A percentile compares a stretch with the other conserved stretches of the same genome.
phyloP scores from a whole-genome alignment of 1,140 invertebrate species.

The Drosophila mauritiana region DNA sequence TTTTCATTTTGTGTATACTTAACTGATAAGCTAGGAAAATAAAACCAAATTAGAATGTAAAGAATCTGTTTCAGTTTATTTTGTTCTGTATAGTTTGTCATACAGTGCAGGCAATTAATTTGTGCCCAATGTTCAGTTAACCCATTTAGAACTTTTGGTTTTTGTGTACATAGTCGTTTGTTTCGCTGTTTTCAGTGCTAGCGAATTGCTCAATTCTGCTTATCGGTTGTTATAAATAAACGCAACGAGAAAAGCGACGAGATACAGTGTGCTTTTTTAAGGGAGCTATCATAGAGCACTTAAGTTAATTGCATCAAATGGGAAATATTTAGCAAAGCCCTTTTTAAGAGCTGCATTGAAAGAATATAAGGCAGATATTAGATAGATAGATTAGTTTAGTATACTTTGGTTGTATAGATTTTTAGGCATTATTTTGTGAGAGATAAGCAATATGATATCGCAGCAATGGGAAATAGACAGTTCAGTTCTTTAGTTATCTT shows the following conservation, averaged over 20 bases:
- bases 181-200: constrained; percentile 24
- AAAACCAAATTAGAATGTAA: constrained; percentile 18
- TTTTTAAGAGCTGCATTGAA: background rate
- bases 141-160: constrained; percentile 43
- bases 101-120: constrained; percentile 66
- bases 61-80: constrained; percentile 5
- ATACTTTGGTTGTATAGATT: background rate
- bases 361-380: background rate
- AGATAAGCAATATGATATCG: background rate
- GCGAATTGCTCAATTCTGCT: constrained; percentile 33
- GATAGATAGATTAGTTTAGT: background rate
- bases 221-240: constrained; percentile 47
- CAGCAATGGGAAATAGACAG: background rate
- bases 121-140: constrained; percentile 45
- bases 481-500: background rate
- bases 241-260: constrained; percentile 18
- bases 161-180: constrained; percentile 19
- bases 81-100: constrained; percentile 23
- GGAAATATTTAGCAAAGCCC: background rate
- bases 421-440: background rate
- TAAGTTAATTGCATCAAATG: constrained; percentile 8
- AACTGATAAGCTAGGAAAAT: constrained; percentile 59
- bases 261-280: constrained; percentile 17
- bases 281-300: constrained; percentile 6
- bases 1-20: constrained; percentile 24